Evolutionary conservation across 2,888 invertebrate species (phyloP).

Genomic region (Polymixis lichenea): DNA sequence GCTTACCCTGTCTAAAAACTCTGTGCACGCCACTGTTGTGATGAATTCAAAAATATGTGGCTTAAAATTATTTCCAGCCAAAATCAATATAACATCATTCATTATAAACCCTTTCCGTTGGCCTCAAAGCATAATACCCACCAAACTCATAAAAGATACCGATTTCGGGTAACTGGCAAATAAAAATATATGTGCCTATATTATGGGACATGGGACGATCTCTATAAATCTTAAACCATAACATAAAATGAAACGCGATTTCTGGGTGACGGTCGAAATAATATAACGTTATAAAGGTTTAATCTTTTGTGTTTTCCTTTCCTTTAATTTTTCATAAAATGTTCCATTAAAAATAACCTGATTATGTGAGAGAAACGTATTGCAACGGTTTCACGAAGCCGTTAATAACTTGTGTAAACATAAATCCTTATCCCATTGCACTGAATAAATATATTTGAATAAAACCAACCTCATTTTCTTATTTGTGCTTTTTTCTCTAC

Average conservation of each 20-base stretch:
- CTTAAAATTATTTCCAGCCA: conserved; percentile 1
- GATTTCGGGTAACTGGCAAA: conserved; percentile 32
- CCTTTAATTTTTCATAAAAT: conserved; percentile 26
- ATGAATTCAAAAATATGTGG: not conserved
- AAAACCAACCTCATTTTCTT: not conserved
- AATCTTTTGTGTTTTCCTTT: conserved; percentile 40
- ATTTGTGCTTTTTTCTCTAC: not conserved
- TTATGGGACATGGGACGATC: conserved; percentile 24
- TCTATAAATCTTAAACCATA: conserved; percentile 44
- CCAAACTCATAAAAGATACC: conserved; percentile 14
- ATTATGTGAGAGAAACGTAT: not conserved
- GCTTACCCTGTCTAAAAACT: no score
- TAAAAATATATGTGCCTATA: conserved; percentile 32
- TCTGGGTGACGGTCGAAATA: conserved; percentile 40
- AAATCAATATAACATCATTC: not conserved
- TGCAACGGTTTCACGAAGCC: not conserved
- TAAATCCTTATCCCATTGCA: not conserved
- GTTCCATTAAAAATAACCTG: conserved; percentile 1
- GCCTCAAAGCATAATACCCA: not conserved
- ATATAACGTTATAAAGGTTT: conserved; percentile 28
- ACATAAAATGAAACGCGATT: conserved; percentile 56
- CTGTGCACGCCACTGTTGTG: no score
- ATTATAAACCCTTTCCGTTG: not conserved
- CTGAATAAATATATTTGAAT: not conserved
- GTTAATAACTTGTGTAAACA: not conserved